A percentile compares a stretch with the other conserved stretches of the same genome.
Conservation (phyloP, 92 coral and sea anemone genomes). For the Actinostola sp. region DNA sequence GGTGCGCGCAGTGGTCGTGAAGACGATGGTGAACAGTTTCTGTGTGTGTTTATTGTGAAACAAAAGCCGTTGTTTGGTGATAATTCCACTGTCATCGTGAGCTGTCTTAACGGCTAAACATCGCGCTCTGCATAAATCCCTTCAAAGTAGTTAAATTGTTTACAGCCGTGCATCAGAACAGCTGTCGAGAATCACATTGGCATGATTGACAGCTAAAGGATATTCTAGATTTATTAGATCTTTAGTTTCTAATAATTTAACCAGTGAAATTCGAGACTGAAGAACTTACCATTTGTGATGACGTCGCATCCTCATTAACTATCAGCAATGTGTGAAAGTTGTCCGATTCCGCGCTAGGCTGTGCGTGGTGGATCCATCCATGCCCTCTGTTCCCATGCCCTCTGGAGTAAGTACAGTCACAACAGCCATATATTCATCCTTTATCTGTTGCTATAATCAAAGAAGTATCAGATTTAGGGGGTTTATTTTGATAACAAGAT, state of each 20-base stretch:
- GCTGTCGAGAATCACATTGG: background rate
- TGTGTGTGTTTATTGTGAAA: conserved; percentile 1
- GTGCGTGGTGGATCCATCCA: background rate
- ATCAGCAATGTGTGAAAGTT: conserved; percentile 12
- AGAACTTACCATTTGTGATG: conserved; percentile 8
- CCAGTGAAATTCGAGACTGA: conserved; percentile 69
- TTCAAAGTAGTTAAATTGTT: conserved; percentile 33
- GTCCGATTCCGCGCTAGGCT: no score
- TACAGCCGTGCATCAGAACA: conserved; percentile 14
- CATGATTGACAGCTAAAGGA: conserved; percentile 34
- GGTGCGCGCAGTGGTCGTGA: no score
- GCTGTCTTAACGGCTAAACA: conserved; percentile 38
- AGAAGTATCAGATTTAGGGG: conserved; percentile 50
- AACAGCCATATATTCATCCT: background rate
- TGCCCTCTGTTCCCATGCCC: conserved; percentile 33
- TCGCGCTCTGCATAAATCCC: conserved; percentile 13
- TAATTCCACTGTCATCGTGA: conserved; percentile 19
- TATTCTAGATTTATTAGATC: conserved; percentile 69
- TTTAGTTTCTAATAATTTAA: conserved; percentile 76
- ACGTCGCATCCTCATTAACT: conserved; percentile 2
- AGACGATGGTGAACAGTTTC: no score
- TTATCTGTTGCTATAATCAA: conserved; percentile 50
- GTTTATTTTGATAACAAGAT: conserved; percentile 66
- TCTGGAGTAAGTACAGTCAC: conserved; percentile 31
- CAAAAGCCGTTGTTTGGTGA: conserved; percentile 37